phyloP scores from a whole-genome alignment of 2,888 invertebrate genomes.

The Drosophila nr. perissopoda region DNA sequence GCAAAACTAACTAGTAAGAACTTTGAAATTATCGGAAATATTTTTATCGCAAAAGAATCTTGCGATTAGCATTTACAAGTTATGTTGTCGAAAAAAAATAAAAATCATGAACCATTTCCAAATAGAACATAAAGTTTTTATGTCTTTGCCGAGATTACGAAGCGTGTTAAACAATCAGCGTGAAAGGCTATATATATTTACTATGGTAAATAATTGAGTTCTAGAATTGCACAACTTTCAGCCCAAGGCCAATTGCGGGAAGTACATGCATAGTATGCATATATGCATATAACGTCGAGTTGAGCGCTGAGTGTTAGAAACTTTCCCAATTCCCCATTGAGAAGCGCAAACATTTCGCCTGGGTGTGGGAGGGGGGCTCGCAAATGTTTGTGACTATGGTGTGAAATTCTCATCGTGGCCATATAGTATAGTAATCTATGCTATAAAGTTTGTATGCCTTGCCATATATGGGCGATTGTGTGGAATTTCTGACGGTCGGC shows the following conservation, averaged over 20 bases:
- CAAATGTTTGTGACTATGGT: conserved; percentile 30
- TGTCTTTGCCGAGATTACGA: not conserved
- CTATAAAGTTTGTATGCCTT: conserved; percentile 12
- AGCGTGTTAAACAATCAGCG: not conserved
- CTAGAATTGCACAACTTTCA: not conserved
- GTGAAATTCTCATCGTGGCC: conserved; percentile 51
- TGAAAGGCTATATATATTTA: not conserved
- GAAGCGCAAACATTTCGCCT: conserved; percentile 27
- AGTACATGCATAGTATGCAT: conserved; percentile 1
- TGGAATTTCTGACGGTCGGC: conserved; percentile 43
- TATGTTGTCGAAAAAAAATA: not conserved
- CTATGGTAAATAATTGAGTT: not conserved
- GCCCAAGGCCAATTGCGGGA: not conserved
- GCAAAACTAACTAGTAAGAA: not conserved
- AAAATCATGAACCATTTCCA: not conserved
- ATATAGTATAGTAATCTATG: conserved; percentile 14
- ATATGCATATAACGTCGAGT: conserved; percentile 14
- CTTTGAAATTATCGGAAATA: not conserved
- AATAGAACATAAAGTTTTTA: not conserved
- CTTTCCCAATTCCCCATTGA: conserved; percentile 10
- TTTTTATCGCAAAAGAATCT: not conserved
- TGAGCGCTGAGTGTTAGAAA: not conserved
- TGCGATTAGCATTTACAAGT: not conserved
- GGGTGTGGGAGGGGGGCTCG: not conserved
- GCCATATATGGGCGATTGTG: conserved; percentile 25